These are phyloP conservation scores for Hydrotaea cyrtoneurina DNA, from an alignment of 2,888 invertebrate species.

Conservation along the genomic window DNA sequence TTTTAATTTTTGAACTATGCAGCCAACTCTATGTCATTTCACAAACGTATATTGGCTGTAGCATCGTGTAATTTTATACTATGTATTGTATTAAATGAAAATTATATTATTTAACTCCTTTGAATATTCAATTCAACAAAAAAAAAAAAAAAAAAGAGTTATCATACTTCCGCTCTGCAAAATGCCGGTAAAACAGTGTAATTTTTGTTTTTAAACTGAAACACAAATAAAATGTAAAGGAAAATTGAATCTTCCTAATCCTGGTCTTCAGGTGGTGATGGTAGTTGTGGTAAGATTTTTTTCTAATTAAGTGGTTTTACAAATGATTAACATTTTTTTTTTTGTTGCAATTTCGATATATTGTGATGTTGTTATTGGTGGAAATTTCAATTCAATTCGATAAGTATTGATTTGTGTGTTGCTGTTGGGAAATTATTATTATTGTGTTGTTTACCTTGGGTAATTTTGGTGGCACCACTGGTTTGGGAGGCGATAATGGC, in stretches of 20 bases:
- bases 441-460: constrained; percentile 78
- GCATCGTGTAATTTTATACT: no score
- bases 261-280: background rate
- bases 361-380: constrained; percentile 51
- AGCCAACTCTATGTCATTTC: no score
- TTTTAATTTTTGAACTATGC: no score
- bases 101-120: no score
- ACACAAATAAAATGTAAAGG: constrained; percentile 34
- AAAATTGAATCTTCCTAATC: constrained; percentile 2
- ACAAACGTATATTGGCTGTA: no score
- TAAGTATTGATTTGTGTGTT: constrained; percentile 13
- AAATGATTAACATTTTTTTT: constrained; percentile 44
- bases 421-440: constrained; percentile 6
- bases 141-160: no score
- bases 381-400: constrained; percentile 57
- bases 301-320: constrained; percentile 55
- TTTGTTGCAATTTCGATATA: constrained; percentile 26
- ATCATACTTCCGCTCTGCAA: no score
- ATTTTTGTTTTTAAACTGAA: background rate
- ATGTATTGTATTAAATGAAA: no score
- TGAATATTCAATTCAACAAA: no score
- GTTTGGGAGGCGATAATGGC: constrained; percentile 81
- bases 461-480: constrained; percentile 79
- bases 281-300: constrained; percentile 6
- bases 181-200: background rate